Base-by-base conservation (phyloP, 2,113 vertebrate genomes). In the Casuarius casuarius region DNA sequence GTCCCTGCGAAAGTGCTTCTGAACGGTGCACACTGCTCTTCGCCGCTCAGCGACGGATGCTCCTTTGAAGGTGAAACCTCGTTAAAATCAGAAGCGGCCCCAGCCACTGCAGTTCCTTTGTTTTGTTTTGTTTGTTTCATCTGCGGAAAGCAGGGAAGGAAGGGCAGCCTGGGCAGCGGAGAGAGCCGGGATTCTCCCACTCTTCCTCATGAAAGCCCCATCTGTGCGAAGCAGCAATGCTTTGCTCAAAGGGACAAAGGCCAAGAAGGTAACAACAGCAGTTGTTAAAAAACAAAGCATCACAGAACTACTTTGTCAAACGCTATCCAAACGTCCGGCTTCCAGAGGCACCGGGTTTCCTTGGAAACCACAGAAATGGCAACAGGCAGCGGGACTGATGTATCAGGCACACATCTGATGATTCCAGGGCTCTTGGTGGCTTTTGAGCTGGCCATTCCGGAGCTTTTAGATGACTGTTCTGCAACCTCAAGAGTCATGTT, bases 321-420 rank as follows among this genome's bases (percentile, higher is more conserved):
- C 46, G 28, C 31, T 20, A 40, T 48, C 84, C 89, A 46, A 51
- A 65, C 23, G 1, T 29, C 73, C 1, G 0, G 20, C 87, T 92
- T 84, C 35, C 62, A 42, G 70, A 67, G 31, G 63, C 49, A 31
- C 49, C 5, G 19, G 31, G 94, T 96, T 95, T 89, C 89, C 92
- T 59, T 96, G 95, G 95, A 95, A 96, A 95, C 92, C 17, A 59
- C 44, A 33, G 82, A 51, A 84, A 90, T 86, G 48, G n/a, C 92
- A 89, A 78, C 61, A 81, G 82, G 74, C 84, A 92, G 63, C 0
- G 0, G 71, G 68, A 49, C 12, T 31, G 58, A 33, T 7, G 2
- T 11, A 5, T 28, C 61, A 72, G 52, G 15, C 63, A 63, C 29
- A 0, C 2, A 26, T 42, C 40, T 66, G 68, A 19, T 68, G 7